These are phyloP conservation scores for Cyprinella venusta DNA, from an alignment of 2,797 vertebrate genomes.

Conservation along the genomic window DNA sequence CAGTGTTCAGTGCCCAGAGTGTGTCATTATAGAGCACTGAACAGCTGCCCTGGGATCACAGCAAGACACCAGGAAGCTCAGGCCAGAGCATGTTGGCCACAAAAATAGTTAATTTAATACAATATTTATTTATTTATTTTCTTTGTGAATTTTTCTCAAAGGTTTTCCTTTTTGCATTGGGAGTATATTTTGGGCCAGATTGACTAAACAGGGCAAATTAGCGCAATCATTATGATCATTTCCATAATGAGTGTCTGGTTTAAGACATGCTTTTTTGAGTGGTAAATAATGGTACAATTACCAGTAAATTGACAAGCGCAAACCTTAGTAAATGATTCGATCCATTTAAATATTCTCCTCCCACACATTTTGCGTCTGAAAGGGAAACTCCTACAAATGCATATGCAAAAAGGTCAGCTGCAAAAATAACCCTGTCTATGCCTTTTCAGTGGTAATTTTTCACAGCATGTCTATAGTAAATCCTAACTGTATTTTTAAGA, in stretches of 20 bases:
- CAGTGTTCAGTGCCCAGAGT: background rate
- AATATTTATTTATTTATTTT: background rate
- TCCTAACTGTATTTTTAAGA: background rate
- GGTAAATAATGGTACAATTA: background rate
- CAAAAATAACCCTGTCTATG: too few species aligned
- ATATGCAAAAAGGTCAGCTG: too few species aligned
- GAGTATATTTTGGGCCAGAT: background rate
- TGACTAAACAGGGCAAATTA: background rate
- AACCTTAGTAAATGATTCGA: too few species aligned
- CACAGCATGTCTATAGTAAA: background rate
- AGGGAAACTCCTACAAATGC: too few species aligned
- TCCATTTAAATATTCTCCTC: too few species aligned
- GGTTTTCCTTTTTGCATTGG: background rate
- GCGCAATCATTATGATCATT: background rate
- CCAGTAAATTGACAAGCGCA: background rate
- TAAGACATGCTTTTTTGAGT: too few species aligned
- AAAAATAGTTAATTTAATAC: background rate
- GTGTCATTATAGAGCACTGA: background rate
- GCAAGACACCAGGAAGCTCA: conserved; percentile 9
- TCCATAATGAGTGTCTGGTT: too few species aligned
- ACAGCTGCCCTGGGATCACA: background rate
- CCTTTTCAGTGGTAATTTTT: too few species aligned
- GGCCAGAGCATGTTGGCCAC: background rate
- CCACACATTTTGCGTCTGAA: too few species aligned
- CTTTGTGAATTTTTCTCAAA: background rate